A percentile compares a stretch with the other conserved stretches of the same genome.
Evolutionary conservation across 2,888 invertebrate genomes (phyloP).

Genomic region (Brachyptera risi): DNA sequence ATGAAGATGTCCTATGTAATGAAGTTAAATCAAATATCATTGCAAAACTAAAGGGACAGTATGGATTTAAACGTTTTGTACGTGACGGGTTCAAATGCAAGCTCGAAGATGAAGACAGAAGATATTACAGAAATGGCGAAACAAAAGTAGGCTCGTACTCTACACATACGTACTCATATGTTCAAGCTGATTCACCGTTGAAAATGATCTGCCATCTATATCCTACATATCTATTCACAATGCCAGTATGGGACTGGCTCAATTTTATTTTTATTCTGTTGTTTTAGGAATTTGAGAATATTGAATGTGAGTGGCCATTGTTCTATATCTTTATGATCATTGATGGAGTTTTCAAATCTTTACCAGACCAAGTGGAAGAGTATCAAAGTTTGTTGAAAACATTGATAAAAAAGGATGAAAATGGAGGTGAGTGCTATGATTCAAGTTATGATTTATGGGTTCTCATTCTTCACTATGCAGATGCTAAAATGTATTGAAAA

Average conservation of each 20-base stretch:
- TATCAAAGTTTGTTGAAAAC: constrained; percentile 82
- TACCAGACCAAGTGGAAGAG: constrained; percentile 87
- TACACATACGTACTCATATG: too few relatives aligned
- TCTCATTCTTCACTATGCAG: too few relatives aligned
- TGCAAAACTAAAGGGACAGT: constrained; percentile 75
- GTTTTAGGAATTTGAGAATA: constrained; percentile 78
- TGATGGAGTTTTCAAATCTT: constrained; percentile 85
- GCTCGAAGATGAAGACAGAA: constrained; percentile 69
- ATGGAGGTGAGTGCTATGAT: constrained; percentile 73
- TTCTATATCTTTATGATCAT: constrained; percentile 95
- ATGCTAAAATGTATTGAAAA: too few relatives aligned
- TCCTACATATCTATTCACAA: too few relatives aligned
- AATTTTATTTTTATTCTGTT: too few relatives aligned
- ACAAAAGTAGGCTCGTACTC: constrained; percentile 69
- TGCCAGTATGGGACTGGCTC: too few relatives aligned
- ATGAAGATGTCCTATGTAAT: constrained; percentile 84
- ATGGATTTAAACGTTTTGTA: constrained; percentile 91
- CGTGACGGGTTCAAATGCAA: constrained; percentile 92
- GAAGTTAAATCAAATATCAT: constrained; percentile 83
- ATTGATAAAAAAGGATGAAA: constrained; percentile 72
- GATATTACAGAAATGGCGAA: constrained; percentile 86
- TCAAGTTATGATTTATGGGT: too few relatives aligned
- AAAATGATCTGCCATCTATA: too few relatives aligned
- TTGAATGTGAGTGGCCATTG: constrained; percentile 98
- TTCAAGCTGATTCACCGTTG: too few relatives aligned